Conservation (phyloP, 2,888 invertebrate genomes). For the Mimumesa dahlbomi region DNA sequence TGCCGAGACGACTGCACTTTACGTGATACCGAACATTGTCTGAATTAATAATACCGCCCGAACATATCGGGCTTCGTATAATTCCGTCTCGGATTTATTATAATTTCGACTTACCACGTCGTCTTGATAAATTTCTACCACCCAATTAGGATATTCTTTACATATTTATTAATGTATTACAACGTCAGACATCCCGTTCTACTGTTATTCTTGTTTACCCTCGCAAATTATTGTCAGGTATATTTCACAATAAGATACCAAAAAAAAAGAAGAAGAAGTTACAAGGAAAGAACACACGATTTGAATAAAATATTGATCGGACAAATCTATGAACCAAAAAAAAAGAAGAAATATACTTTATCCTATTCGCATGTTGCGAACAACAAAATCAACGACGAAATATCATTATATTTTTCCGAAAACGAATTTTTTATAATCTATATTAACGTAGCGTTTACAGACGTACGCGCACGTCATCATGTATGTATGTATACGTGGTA, state of each 20-base stretch:
- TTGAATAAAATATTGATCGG: too few relatives aligned
- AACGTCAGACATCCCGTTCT: not conserved
- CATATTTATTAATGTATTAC: not conserved
- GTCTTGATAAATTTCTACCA: constrained; percentile 26
- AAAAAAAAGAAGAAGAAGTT: not conserved
- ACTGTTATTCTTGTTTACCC: not conserved
- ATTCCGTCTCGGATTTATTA: constrained; percentile 1
- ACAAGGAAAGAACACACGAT: not conserved
- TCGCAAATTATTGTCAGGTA: not conserved
- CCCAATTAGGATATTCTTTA: constrained; percentile 10
- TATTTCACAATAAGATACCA: not conserved
- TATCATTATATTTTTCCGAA: not conserved
- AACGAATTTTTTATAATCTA: constrained; percentile 4
- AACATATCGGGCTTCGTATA: constrained; percentile 8
- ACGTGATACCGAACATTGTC: constrained; percentile 11
- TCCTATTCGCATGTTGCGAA: too few relatives aligned
- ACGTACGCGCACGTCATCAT: constrained; percentile 27
- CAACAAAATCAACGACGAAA: not conserved
- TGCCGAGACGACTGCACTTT: constrained; percentile 16
- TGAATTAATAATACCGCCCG: constrained; percentile 16
- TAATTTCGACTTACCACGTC: not conserved
- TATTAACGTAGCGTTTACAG: not conserved
- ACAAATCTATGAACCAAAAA: too few relatives aligned
- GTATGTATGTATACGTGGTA: constrained; percentile 19
- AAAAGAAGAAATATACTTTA: too few relatives aligned